These are phyloP conservation scores for Sebastes trivittatus DNA, from an alignment of 2,797 vertebrate species.

Conservation along the genomic window DNA sequence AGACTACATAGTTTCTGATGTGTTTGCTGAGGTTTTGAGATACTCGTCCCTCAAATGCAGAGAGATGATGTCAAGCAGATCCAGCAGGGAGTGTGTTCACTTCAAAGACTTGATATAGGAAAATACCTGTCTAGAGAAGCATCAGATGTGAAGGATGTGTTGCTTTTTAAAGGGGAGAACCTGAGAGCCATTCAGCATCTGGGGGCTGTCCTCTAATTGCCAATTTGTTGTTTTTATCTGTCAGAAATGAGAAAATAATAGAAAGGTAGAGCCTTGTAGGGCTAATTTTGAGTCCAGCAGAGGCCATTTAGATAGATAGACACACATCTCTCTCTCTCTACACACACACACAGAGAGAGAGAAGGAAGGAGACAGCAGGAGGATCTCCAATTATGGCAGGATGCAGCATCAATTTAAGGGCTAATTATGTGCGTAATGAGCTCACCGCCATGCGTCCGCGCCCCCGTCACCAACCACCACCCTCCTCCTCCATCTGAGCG, in stretches of 20 bases:
- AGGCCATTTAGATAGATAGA: constrained; percentile 34
- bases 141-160: constrained; percentile 9
- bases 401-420: constrained; percentile 97
- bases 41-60: not conserved
- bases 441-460: constrained; percentile 91
- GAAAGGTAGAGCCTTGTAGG: constrained; percentile 17
- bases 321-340: not conserved
- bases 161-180: not conserved
- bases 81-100: too few species aligned
- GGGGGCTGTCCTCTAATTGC: constrained; percentile 22
- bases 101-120: constrained; percentile 19
- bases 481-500: constrained; percentile 89
- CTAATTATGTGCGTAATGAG: constrained; percentile 99
- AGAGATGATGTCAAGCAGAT: not conserved
- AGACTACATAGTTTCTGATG: not conserved
- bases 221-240: constrained; percentile 44
- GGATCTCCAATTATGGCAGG: constrained; percentile 94
- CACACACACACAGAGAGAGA: constrained; percentile 6
- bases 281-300: constrained; percentile 36
- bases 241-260: constrained; percentile 40
- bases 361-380: constrained; percentile 86
- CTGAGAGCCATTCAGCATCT: constrained; percentile 3
- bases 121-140: not conserved
- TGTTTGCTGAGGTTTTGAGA: not conserved
- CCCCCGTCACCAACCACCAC: constrained; percentile 85